Conservation (phyloP, 2,797 vertebrate genomes). For the Lycodopsis pacificus region DNA sequence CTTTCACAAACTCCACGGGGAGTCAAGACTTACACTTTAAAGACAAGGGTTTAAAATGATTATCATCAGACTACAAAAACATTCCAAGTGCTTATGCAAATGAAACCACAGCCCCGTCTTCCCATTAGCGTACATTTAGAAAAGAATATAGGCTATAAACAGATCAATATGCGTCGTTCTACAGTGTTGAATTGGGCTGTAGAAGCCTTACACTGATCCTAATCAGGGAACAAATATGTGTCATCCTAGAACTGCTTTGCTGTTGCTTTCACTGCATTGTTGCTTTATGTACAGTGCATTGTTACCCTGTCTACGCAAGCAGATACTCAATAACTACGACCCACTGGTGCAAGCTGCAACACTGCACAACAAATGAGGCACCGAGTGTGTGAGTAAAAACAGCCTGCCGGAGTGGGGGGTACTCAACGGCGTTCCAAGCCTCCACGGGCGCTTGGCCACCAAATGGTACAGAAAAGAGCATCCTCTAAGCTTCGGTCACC, state of each 20-base stretch:
- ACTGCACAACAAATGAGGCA: not conserved
- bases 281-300: not conserved
- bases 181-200: not conserved
- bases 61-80: slow-evolving; percentile 35
- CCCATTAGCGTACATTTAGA: not conserved
- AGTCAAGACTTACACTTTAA: slow-evolving; percentile 42
- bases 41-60: slow-evolving; percentile 41
- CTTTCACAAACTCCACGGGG: slow-evolving; percentile 25
- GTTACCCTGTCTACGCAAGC: not conserved
- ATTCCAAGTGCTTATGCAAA: slow-evolving; percentile 28
- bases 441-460: not conserved
- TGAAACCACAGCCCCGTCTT: not conserved
- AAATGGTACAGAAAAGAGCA: not conserved
- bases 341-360: not conserved
- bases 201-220: not conserved
- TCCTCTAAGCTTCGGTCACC: not conserved
- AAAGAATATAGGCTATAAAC: not conserved
- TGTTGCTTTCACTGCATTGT: not conserved
- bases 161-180: not conserved
- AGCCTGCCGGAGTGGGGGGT: not conserved
- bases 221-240: not conserved
- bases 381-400: slow-evolving; percentile 2
- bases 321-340: not conserved
- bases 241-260: not conserved
- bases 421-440: not conserved